These are phyloP conservation scores for Osmerus mordax DNA, from an alignment of 2,113 vertebrate species.

Conservation along the genomic window DNA sequence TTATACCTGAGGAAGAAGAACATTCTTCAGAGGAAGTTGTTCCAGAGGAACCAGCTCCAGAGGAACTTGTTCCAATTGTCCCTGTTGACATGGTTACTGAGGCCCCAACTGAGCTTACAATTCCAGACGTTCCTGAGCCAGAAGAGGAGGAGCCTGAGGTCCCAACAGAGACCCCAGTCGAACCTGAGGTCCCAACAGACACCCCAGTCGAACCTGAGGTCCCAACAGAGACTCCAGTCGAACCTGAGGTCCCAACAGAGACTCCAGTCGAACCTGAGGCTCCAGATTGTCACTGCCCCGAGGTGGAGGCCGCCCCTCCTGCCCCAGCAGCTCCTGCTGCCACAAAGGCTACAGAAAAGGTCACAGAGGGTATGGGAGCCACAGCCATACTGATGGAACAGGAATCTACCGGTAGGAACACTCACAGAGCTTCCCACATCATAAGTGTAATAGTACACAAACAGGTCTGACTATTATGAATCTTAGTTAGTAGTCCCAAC, in stretches of 20 bases:
- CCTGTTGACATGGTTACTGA: neutral
- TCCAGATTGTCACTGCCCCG: neutral
- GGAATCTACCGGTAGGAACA: conserved; percentile 34
- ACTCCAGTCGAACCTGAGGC: neutral
- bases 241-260: neutral
- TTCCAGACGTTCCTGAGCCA: neutral
- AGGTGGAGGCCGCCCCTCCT: neutral
- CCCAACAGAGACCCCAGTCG: conserved; percentile 1
- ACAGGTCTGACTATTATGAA: too few species aligned
- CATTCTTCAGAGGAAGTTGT: neutral
- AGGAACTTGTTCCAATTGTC: neutral
- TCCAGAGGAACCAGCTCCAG: conserved; percentile 1
- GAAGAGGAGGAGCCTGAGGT: neutral
- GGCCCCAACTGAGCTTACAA: neutral
- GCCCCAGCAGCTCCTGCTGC: neutral
- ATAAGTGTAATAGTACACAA: neutral
- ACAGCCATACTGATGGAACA: conserved; percentile 8
- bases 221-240: conserved; percentile 7
- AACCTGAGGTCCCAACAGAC: conserved; percentile 11
- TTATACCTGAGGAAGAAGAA: neutral
- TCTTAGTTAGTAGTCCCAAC: too few species aligned
- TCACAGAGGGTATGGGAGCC: neutral
- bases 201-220: neutral
- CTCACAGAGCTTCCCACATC: neutral
- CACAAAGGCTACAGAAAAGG: neutral